These are phyloP conservation scores for Oryzias curvinotus DNA, from an alignment of 2,113 vertebrate species.

Conservation along the genomic window DNA sequence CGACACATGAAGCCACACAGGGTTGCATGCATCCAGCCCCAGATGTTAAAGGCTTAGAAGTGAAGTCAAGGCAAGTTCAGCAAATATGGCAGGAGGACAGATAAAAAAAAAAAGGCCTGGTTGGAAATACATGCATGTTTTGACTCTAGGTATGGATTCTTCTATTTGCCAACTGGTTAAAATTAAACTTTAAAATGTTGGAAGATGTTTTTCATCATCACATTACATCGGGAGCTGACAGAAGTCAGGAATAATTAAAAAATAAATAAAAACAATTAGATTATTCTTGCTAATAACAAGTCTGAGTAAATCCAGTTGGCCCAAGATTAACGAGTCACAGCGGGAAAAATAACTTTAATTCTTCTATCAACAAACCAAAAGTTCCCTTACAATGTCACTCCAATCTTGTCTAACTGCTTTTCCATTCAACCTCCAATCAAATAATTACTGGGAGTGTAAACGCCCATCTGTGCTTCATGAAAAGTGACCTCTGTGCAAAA, in stretches of 20 bases:
- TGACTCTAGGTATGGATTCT: neutral
- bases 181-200: slow-evolving; percentile 8
- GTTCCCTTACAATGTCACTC: too few species aligned
- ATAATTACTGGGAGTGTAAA: too few species aligned
- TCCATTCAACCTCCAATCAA: too few species aligned
- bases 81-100: slow-evolving; percentile 2
- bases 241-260: neutral
- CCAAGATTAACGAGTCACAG: too few species aligned
- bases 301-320: too few species aligned
- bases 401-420: too few species aligned
- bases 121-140: slow-evolving; percentile 7
- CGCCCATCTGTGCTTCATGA: neutral
- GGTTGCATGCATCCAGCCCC: neutral
- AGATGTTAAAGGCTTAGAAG: neutral
- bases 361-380: too few species aligned
- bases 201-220: slow-evolving; percentile 22
- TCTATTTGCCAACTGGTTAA: neutral
- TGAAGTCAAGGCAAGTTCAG: slow-evolving; percentile 1
- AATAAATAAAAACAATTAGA: slow-evolving; percentile 35
- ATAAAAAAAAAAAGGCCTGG: slow-evolving; percentile 19
- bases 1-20: too few species aligned
- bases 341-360: too few species aligned
- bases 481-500: neutral
- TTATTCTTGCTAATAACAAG: too few species aligned
- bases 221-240: neutral